Percentiles rank a stretch among this genome's conserved stretches.
phyloP scores from a whole-genome alignment of 2,113 vertebrate genomes.

The Scophthalmus maximus region DNA sequence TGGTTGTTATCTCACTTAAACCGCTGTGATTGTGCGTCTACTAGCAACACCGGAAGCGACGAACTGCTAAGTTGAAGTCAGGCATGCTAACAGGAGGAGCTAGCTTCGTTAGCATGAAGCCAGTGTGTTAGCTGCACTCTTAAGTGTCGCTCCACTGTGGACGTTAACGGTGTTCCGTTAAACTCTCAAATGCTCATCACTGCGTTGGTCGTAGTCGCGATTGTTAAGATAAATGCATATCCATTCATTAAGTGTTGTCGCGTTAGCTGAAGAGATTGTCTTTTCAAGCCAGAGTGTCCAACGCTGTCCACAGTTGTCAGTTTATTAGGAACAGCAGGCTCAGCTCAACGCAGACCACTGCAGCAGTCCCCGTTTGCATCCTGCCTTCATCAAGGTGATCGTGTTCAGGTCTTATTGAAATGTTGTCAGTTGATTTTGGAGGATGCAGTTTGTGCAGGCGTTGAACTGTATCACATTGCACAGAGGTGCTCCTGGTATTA shows the following conservation, averaged over 20 bases:
- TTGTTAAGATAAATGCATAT: neutral
- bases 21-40: neutral
- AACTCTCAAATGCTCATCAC: no score
- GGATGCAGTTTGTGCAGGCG: no score
- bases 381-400: no score
- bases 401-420: no score
- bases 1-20: no score
- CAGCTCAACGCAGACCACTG: neutral
- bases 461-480: no score
- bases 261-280: no score
- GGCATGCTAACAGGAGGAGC: constrained; percentile 40
- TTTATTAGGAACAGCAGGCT: neutral
- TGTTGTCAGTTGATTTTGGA: no score
- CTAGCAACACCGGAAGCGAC: neutral
- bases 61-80: neutral
- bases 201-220: neutral
- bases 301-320: neutral
- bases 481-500: no score
- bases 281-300: neutral
- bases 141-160: no score
- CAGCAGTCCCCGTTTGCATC: neutral
- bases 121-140: neutral
- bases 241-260: no score
- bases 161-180: no score
- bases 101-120: constrained; percentile 13